Conservation (phyloP, 2,797 vertebrate species). For the Stomatorhinus walkeri region DNA sequence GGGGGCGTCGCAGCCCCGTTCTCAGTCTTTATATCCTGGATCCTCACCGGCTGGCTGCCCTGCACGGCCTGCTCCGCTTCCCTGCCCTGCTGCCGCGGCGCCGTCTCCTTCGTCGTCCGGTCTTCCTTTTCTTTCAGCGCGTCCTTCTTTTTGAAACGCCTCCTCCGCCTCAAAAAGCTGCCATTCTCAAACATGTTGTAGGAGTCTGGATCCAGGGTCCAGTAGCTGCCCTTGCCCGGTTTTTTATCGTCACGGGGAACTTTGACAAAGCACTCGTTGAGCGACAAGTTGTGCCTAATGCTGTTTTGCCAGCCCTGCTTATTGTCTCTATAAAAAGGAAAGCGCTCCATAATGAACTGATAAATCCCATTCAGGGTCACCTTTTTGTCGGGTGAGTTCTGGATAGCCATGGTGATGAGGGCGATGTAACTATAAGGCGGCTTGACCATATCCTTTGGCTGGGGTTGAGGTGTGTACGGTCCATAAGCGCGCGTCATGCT, state of each 20-base stretch:
- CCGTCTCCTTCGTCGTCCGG: conserved; percentile 70
- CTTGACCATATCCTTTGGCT: conserved; percentile 96
- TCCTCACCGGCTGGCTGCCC: conserved; percentile 69
- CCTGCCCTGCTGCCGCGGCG: conserved; percentile 55
- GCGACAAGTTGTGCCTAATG: conserved; percentile 84
- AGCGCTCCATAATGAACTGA: conserved; percentile 94
- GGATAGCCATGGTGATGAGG: conserved; percentile 92
- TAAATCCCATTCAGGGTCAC: conserved; percentile 96
- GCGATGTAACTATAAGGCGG: conserved; percentile 89
- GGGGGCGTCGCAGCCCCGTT: conserved; percentile 83
- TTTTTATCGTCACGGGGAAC: conserved; percentile 90
- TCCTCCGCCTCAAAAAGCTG: conserved; percentile 78
- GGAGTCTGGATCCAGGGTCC: conserved; percentile 89
- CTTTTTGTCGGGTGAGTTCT: conserved; percentile 89
- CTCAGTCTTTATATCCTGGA: conserved; percentile 95
- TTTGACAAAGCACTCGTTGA: conserved; percentile 89
- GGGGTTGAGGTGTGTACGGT: conserved; percentile 78
- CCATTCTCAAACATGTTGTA: conserved; percentile 97
- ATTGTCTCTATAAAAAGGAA: conserved; percentile 89
- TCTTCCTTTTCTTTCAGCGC: conserved; percentile 87
- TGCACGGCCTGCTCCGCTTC: conserved; percentile 61
- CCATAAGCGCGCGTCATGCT: conserved; percentile 83
- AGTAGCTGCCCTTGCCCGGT: conserved; percentile 88
- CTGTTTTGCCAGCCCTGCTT: conserved; percentile 90
- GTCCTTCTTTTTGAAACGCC: conserved; percentile 96